These are phyloP conservation scores for Mythimna ferrago DNA, from an alignment of 2,888 invertebrate species.

Conservation along the genomic window DNA sequence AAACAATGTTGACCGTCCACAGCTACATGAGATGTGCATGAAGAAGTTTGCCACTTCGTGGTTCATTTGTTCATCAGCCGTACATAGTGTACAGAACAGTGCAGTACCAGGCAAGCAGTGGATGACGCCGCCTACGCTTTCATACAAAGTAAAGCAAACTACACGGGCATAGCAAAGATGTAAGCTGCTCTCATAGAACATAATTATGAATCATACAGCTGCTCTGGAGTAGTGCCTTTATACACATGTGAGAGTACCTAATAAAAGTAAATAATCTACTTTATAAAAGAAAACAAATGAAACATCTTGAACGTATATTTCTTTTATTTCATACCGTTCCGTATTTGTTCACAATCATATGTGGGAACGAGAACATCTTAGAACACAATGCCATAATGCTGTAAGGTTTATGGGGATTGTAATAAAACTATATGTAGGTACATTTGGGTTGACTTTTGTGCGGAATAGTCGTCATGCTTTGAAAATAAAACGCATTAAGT, in stretches of 20 bases:
- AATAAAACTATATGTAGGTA: neutral
- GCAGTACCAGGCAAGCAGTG: neutral
- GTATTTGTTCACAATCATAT: conserved; percentile 1
- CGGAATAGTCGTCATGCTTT: too few species aligned
- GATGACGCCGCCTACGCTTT: neutral
- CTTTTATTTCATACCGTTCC: neutral
- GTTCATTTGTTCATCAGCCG: neutral
- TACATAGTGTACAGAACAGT: neutral
- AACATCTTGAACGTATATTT: neutral
- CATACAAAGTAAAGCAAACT: too few species aligned
- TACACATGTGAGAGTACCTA: neutral
- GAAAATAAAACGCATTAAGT: too few species aligned
- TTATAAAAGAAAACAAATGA: neutral
- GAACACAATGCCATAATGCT: neutral
- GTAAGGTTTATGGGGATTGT: neutral
- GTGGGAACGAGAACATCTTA: neutral
- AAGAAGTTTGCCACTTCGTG: neutral
- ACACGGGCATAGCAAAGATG: neutral
- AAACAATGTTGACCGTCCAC: neutral
- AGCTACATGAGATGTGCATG: neutral
- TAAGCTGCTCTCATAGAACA: neutral
- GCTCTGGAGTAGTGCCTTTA: neutral
- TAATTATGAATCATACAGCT: too few species aligned
- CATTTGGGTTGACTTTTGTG: too few species aligned
- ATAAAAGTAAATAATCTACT: neutral